Evolutionary conservation across 2,888 invertebrate genomes (phyloP).

Genomic region (Melinopterus prodromus): DNA sequence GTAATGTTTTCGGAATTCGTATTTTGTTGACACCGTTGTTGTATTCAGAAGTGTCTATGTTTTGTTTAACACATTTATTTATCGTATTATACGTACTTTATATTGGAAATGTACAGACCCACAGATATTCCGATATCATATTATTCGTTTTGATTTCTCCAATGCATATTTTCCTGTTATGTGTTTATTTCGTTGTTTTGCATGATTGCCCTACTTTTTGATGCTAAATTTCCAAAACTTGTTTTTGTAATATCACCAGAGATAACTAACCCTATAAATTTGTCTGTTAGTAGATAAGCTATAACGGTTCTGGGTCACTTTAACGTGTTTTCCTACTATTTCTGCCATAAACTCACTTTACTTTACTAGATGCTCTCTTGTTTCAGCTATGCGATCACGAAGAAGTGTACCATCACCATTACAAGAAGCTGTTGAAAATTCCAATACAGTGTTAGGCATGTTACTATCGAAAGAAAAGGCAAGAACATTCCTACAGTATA

Average conservation of each 20-base stretch:
- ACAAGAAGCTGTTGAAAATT: neutral
- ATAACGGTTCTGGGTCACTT: neutral
- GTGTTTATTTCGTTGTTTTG: neutral
- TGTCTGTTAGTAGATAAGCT: too few relatives aligned
- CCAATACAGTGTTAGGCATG: neutral
- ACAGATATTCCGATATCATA: neutral
- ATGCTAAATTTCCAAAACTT: neutral
- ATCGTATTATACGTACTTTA: neutral
- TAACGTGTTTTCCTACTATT: too few relatives aligned
- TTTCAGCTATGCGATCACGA: constrained; percentile 8
- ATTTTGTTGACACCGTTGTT: neutral
- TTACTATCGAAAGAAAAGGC: constrained; percentile 10
- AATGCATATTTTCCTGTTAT: neutral
- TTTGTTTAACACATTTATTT: neutral
- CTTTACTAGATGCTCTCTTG: neutral
- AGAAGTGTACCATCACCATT: neutral
- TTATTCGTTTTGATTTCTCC: too few relatives aligned
- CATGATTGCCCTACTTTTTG: neutral
- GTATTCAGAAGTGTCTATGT: neutral
- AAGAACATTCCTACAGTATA: neutral
- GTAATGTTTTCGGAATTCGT: neutral
- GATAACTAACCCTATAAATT: too few relatives aligned
- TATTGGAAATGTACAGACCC: neutral
- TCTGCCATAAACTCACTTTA: too few relatives aligned
- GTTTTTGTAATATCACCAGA: too few relatives aligned